phyloP scores from a whole-genome alignment of 2,113 vertebrate species.

The Cercocebus atys region DNA sequence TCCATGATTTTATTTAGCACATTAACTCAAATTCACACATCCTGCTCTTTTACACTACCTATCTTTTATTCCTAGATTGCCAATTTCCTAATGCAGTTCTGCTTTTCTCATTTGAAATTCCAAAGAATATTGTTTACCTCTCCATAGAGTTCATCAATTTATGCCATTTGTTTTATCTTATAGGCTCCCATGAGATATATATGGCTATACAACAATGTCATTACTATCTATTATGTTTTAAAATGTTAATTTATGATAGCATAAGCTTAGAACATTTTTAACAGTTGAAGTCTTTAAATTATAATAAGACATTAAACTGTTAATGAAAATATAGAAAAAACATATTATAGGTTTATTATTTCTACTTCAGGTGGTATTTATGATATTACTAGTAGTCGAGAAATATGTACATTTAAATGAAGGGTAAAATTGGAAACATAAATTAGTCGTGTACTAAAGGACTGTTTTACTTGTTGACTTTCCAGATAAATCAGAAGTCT shows the following conservation, averaged over 20 bases:
- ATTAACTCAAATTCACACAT: not conserved
- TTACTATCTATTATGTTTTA: not conserved
- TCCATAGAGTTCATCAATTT: not conserved
- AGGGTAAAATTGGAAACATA: slow-evolving; percentile 48
- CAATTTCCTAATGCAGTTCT: not conserved
- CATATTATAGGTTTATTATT: not conserved
- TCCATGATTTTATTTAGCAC: not conserved
- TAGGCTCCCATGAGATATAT: not conserved
- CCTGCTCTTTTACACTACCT: not conserved
- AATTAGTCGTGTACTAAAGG: slow-evolving; percentile 18
- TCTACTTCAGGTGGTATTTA: not conserved
- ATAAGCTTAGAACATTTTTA: not conserved
- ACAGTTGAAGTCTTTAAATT: not conserved
- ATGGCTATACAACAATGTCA: not conserved
- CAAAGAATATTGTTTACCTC: not conserved
- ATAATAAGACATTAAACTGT: not conserved
- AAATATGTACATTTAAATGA: not conserved
- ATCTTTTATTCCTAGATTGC: not conserved
- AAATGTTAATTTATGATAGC: not conserved
- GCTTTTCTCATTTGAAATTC: not conserved
- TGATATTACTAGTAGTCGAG: not conserved
- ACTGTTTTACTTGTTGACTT: slow-evolving; percentile 70
- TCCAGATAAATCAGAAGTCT: slow-evolving; percentile 68
- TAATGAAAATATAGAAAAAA: not conserved
- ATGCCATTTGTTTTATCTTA: not conserved